phyloP scores from a whole-genome alignment of 2,113 vertebrate genomes.

The Cheirogaleus medius region DNA sequence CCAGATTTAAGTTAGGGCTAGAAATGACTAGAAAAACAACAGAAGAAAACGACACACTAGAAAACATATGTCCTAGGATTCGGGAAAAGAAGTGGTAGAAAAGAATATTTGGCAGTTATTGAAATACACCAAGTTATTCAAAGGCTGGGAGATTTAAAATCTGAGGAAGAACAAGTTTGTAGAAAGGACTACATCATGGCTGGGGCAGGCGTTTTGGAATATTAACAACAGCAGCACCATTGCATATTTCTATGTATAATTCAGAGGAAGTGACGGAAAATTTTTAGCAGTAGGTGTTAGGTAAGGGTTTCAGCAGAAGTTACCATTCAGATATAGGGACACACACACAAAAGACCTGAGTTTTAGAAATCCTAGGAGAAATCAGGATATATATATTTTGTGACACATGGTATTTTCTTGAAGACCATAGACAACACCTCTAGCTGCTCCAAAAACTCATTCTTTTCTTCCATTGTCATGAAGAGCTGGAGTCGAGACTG shows the following conservation, averaged over 20 bases:
- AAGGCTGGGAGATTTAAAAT: neutral
- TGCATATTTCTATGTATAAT: slow-evolving; percentile 47
- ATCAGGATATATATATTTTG: neutral
- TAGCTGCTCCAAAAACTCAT: neutral
- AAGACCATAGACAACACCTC: neutral
- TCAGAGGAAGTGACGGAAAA: neutral
- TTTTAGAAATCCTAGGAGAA: slow-evolving; percentile 13
- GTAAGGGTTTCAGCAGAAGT: neutral
- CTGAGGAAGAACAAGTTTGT: neutral
- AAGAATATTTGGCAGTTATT: neutral
- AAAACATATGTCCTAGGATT: neutral
- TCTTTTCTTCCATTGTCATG: neutral
- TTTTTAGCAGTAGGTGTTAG: neutral
- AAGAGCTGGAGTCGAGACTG: neutral
- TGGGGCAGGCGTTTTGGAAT: neutral
- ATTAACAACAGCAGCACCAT: neutral
- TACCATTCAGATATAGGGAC: neutral
- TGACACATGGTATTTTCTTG: neutral
- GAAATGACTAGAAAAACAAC: neutral
- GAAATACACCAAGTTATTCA: neutral
- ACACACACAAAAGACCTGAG: neutral
- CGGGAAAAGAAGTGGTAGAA: neutral
- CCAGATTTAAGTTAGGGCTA: neutral
- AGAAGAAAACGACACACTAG: neutral
- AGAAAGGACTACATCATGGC: neutral